phyloP scores from a whole-genome alignment of 2,888 invertebrate species.

The Oscheius onirici region DNA sequence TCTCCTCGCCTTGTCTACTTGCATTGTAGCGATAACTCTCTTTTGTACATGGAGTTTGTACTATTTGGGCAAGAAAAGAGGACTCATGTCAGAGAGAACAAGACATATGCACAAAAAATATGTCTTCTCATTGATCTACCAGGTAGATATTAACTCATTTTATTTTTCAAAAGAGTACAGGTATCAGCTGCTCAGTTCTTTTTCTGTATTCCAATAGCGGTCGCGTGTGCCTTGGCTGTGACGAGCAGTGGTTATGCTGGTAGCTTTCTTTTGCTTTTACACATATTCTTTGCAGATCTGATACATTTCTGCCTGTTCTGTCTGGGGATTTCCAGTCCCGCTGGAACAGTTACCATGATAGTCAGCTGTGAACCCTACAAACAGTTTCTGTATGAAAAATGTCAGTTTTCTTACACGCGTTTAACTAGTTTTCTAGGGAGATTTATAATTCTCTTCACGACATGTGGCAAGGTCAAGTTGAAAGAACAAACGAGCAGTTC shows the following conservation, averaged over 20 bases:
- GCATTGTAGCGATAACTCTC: background rate
- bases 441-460: too few relatives aligned
- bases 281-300: too few relatives aligned
- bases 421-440: too few relatives aligned
- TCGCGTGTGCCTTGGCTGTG: background rate
- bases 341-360: too few relatives aligned
- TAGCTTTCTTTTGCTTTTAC: background rate
- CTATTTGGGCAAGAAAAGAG: background rate
- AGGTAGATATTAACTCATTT: background rate
- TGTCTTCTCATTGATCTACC: background rate
- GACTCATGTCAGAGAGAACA: background rate
- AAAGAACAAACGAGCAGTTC: too few relatives aligned
- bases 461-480: too few relatives aligned
- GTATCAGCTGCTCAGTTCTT: background rate
- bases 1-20: background rate
- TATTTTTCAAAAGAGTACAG: background rate
- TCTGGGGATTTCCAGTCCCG: too few relatives aligned
- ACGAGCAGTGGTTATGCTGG: background rate
- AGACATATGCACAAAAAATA: background rate
- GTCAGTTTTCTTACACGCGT: too few relatives aligned
- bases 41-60: background rate
- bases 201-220: background rate
- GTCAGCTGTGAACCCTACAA: too few relatives aligned
- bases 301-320: too few relatives aligned
- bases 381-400: too few relatives aligned